Evolutionary conservation across 1,140 invertebrate genomes (phyloP), one percentile per base, ranked within the genome.

Genomic region (Saccostrea echinata): DNA sequence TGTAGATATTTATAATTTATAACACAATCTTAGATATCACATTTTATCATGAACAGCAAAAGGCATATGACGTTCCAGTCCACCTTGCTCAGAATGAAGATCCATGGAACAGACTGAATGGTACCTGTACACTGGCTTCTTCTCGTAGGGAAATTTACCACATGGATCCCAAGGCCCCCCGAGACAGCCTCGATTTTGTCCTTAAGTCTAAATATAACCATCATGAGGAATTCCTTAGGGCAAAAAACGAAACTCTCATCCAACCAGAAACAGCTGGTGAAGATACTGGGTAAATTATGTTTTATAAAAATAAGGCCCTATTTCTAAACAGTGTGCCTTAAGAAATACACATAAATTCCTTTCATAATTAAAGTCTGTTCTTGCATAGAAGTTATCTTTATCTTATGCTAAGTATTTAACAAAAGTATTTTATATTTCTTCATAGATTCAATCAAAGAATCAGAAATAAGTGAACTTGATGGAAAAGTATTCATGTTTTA

Each of bases 201-300:
- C 87, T 95, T 6, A 95, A 95, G 88, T 91, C 94, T 24, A 86
- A 93, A 84, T 95, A 95, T 88, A 88, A 95, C 87, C 95, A 95
- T n/a, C 94, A 95, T 89, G 91, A 91, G 27, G 93, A 94, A 57
- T 92, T 95, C 27, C 90, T 95, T 0, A 94, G 89, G 53, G 92
- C 91, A 53, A 93, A 90, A 88, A 92, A 93, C 90, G 91, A 94
- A 88, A 94, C 93, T 16, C 68, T 94, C 24, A 90, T 93, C 81
- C 95, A 95, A 89, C 92, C 91, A 61, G 95, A 95, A 87, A 95
- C 94, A n/a, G 61, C 93, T 55, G 91, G 91, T 33, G 90, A 89
- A 30, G 87, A 93, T 13, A 93, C 94, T 89, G 93, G 94, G 94
- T 95, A 90, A 43, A 43, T 43, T 43, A n/a, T n/a, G n/a, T n/a